phyloP scores from a whole-genome alignment of 2,888 invertebrate genomes.

The Ornithoptera priamus region DNA sequence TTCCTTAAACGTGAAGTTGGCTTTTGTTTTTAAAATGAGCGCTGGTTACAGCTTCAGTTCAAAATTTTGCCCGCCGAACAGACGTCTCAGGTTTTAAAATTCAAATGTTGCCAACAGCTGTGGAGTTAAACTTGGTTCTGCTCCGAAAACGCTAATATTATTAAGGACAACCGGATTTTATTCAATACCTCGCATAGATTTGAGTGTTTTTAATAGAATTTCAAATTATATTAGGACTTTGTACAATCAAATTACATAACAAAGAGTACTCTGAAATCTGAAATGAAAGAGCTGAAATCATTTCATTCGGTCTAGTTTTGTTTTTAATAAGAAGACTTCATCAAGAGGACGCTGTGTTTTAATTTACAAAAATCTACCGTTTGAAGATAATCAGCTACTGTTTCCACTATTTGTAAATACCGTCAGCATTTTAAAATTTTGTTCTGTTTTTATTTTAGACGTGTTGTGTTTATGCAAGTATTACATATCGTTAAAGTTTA shows the following conservation, averaged over 20 bases:
- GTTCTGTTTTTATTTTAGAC: too few relatives aligned
- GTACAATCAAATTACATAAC: not conserved
- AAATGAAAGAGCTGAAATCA: too few relatives aligned
- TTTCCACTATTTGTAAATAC: too few relatives aligned
- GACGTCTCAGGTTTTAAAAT: slow-evolving; percentile 16
- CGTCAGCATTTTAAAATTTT: too few relatives aligned
- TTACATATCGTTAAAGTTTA: too few relatives aligned
- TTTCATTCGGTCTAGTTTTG: too few relatives aligned
- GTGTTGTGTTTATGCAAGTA: too few relatives aligned
- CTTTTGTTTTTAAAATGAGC: slow-evolving; percentile 30
- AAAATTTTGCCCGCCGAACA: slow-evolving; percentile 9
- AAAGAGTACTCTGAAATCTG: too few relatives aligned
- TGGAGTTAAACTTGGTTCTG: slow-evolving; percentile 7
- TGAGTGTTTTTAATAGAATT: slow-evolving; percentile 1
- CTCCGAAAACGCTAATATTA: slow-evolving; percentile 4
- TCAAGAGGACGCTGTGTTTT: too few relatives aligned
- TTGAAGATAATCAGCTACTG: too few relatives aligned
- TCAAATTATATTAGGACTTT: not conserved
- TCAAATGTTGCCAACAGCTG: slow-evolving; percentile 17
- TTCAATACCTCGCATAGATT: not conserved
- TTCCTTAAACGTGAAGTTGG: slow-evolving; percentile 45
- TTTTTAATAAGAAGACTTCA: too few relatives aligned
- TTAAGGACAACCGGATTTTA: not conserved
- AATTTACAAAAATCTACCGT: too few relatives aligned
- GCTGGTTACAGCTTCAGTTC: slow-evolving; percentile 15